Evolutionary conservation across 2,797 vertebrate species (phyloP).

Genomic region (Melanotaenia parkinsoni): DNA sequence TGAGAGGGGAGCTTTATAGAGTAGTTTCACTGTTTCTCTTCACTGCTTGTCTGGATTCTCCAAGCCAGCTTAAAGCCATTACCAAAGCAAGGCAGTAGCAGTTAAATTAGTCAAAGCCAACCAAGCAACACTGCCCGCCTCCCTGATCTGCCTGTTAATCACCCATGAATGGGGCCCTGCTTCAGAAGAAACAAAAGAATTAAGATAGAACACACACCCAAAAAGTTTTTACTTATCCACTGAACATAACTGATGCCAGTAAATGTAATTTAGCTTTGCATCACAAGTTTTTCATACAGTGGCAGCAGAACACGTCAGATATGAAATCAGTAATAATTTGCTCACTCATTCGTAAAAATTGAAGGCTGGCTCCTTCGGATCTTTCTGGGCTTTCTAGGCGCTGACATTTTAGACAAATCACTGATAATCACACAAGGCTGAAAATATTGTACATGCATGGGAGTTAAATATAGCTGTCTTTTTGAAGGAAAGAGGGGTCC

Average conservation of each 20-base stretch:
- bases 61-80: slow-evolving; percentile 60
- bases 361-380: slow-evolving; percentile 41
- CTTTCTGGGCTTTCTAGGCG: slow-evolving; percentile 40
- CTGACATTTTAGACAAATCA: slow-evolving; percentile 56
- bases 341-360: slow-evolving; percentile 40
- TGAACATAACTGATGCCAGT: slow-evolving; percentile 55
- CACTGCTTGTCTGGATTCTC: slow-evolving; percentile 48
- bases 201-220: slow-evolving; percentile 52
- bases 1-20: slow-evolving; percentile 23
- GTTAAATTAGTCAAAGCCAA: slow-evolving; percentile 66
- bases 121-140: slow-evolving; percentile 64
- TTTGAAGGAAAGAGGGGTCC: slow-evolving; percentile 31
- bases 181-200: slow-evolving; percentile 57
- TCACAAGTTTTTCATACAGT: slow-evolving; percentile 51
- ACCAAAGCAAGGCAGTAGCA: slow-evolving; percentile 56
- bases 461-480: slow-evolving; percentile 53
- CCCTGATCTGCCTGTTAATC: slow-evolving; percentile 69
- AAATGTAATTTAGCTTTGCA: slow-evolving; percentile 65
- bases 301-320: slow-evolving; percentile 55
- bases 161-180: slow-evolving; percentile 62
- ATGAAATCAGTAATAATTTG: slow-evolving; percentile 65
- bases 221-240: slow-evolving; percentile 60
- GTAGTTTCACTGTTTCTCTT: slow-evolving; percentile 46
- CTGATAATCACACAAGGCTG: slow-evolving; percentile 44
- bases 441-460: slow-evolving; percentile 50